These are phyloP conservation scores for Hydroisotoma schaefferi DNA, from an alignment of 2,888 invertebrate species.

Conservation along the genomic window DNA sequence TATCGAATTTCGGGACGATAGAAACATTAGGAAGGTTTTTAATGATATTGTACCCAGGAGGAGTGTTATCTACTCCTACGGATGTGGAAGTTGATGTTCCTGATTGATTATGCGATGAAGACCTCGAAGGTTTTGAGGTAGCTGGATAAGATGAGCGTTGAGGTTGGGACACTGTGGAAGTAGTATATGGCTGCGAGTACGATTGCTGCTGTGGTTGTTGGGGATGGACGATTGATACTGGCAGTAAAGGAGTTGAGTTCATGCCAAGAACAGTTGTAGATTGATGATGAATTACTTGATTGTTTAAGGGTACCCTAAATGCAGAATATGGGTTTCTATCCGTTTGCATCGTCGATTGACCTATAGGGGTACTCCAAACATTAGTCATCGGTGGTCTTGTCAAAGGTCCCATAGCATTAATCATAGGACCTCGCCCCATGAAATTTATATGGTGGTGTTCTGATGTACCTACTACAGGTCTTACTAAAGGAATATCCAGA, in stretches of 20 bases:
- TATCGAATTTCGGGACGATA: constrained; percentile 47
- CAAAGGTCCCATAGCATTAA: constrained; percentile 2
- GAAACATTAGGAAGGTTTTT: constrained; percentile 48
- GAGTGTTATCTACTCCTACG: neutral
- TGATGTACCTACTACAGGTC: constrained; percentile 38
- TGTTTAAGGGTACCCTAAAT: constrained; percentile 39
- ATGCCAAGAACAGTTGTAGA: constrained; percentile 12
- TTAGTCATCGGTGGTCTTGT: constrained; percentile 9
- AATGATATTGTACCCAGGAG: constrained; percentile 40
- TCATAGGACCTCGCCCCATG: neutral
- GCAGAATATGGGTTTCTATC: constrained; percentile 40
- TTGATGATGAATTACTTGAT: constrained; percentile 12
- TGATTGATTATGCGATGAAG: neutral
- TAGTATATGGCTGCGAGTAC: neutral
- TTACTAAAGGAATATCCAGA: constrained; percentile 47
- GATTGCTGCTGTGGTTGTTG: constrained; percentile 26
- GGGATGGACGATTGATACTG: constrained; percentile 42
- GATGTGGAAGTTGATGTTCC: neutral
- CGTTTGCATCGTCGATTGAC: neutral
- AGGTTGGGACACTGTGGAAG: neutral
- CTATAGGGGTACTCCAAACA: neutral
- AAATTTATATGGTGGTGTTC: constrained; percentile 13
- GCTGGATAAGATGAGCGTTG: neutral
- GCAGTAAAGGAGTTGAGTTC: constrained; percentile 20
- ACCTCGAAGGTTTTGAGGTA: no score